Conservation (phyloP, 2,888 invertebrate species). For the Tetrapedia diversipes region DNA sequence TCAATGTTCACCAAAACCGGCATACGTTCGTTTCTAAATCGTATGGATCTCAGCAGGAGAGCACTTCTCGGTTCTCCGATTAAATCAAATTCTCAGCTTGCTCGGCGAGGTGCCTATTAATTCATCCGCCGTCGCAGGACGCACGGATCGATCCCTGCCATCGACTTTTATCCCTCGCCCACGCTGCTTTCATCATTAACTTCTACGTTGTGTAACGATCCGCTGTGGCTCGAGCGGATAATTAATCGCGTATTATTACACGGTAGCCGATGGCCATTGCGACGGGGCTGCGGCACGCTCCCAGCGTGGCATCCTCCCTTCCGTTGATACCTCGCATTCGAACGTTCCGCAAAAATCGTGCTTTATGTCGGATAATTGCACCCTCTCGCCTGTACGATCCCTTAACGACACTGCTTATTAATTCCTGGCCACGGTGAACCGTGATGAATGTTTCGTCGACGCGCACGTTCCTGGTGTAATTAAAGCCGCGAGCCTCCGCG, state of each 20-base stretch:
- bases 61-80: conserved; percentile 6
- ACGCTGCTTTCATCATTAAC: conserved; percentile 55
- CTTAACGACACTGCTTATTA: conserved; percentile 49
- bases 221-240: conserved; percentile 27
- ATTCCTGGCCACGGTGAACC: conserved; percentile 33
- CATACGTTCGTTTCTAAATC: background rate
- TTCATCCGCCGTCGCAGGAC: background rate
- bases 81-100: conserved; percentile 16
- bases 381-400: conserved; percentile 28
- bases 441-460: conserved; percentile 41
- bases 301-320: background rate
- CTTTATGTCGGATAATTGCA: conserved; percentile 55
- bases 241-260: conserved; percentile 57
- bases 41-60: background rate
- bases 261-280: conserved; percentile 46
- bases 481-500: conserved; percentile 24
- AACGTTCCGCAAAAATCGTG: conserved; percentile 32
- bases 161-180: conserved; percentile 58
- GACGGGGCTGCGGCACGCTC: conserved; percentile 13
- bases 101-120: conserved; percentile 5
- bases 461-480: conserved; percentile 4
- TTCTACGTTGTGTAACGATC: background rate
- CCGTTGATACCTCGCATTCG: conserved; percentile 35
- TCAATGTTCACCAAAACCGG: no score
- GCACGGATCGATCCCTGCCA: background rate